Percentiles rank a stretch among this genome's conserved stretches.
These are phyloP conservation scores for Thelaira solivaga DNA, from an alignment of 2,888 invertebrate genomes.

Conservation along the genomic window DNA sequence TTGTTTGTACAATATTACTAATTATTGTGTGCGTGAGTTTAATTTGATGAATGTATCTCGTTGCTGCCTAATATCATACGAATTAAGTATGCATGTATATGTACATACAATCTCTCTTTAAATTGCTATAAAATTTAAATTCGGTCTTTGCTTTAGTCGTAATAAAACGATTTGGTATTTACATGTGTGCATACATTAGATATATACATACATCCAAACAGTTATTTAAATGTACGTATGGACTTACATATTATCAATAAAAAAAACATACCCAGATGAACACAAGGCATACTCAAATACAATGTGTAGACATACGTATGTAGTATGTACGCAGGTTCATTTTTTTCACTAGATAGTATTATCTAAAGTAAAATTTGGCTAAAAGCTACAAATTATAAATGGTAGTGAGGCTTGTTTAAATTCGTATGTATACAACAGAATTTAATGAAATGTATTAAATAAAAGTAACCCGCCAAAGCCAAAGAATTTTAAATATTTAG, in stretches of 20 bases:
- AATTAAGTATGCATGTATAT: conserved; percentile 11
- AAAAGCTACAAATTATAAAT: too few species aligned
- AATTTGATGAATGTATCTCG: conserved; percentile 7
- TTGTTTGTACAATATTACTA: neutral
- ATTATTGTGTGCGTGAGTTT: neutral
- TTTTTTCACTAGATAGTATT: too few species aligned
- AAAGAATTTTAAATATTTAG: too few species aligned
- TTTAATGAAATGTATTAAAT: too few species aligned
- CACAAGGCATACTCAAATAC: too few species aligned
- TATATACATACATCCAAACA: neutral
- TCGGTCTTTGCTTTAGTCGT: conserved; percentile 23
- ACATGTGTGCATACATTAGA: conserved; percentile 18
- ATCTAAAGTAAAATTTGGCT: too few species aligned
- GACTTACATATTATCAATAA: neutral
- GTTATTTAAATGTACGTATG: neutral
- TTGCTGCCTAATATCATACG: conserved; percentile 6
- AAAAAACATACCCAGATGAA: neutral
- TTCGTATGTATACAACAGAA: too few species aligned
- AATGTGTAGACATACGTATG: too few species aligned
- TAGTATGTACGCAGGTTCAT: too few species aligned
- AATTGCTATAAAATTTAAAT: conserved; percentile 29
- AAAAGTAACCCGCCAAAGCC: too few species aligned
- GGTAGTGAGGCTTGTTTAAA: too few species aligned
- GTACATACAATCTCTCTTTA: too few species aligned
- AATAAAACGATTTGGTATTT: conserved; percentile 45